phyloP scores from a whole-genome alignment of 2,113 vertebrate genomes.

The Balaeniceps rex region DNA sequence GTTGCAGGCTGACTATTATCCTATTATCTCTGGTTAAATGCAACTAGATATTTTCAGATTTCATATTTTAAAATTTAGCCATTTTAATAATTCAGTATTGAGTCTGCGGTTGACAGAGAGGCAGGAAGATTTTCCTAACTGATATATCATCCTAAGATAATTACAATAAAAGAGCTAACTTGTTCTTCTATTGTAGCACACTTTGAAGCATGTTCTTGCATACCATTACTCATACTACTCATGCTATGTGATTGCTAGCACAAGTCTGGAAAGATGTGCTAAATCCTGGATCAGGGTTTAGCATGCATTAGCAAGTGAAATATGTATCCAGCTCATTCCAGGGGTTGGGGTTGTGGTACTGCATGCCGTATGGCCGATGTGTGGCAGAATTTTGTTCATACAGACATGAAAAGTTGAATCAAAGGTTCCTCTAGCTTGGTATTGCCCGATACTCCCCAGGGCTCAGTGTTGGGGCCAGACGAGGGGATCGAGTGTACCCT shows the following conservation, averaged over 20 bases:
- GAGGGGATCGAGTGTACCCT: no score
- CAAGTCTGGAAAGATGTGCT: not conserved
- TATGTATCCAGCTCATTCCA: not conserved
- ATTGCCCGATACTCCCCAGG: not conserved
- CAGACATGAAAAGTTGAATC: not conserved
- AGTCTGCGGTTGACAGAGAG: not conserved
- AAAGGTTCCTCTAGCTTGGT: not conserved
- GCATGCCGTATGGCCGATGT: fast-evolving
- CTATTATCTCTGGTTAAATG: not conserved
- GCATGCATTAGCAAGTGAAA: not conserved
- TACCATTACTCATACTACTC: not conserved
- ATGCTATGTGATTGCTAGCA: fast-evolving
- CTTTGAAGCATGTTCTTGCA: not conserved
- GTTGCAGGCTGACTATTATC: not conserved
- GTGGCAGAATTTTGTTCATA: not conserved
- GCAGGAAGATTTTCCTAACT: not conserved
- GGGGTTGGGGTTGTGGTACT: fast-evolving
- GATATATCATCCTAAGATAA: not conserved
- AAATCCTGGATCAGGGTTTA: not conserved
- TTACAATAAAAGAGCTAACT: not conserved
- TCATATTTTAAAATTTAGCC: not conserved
- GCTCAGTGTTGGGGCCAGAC: no score
- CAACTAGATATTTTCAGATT: not conserved
- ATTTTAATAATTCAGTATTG: not conserved
- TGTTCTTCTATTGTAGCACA: not conserved